phyloP scores from a whole-genome alignment of 2,888 invertebrate genomes.

The Eledona agricola region DNA sequence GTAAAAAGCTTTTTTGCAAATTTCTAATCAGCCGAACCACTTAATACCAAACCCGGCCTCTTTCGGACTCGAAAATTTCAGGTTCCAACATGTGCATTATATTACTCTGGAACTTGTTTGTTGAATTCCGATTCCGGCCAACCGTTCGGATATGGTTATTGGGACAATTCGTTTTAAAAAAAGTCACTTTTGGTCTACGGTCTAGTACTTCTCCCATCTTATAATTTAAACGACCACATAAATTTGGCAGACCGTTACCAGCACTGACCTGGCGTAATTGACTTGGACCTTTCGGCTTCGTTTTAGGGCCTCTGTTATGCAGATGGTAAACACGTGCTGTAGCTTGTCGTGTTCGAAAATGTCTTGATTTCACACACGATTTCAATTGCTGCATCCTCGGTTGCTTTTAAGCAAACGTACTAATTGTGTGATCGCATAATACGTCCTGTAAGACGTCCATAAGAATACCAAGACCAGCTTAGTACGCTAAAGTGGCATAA shows the following conservation, averaged over 20 bases:
- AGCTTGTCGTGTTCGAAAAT: too few relatives aligned
- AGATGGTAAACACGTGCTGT: too few relatives aligned
- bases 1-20: slow-evolving; percentile 7
- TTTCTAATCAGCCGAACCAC: background rate
- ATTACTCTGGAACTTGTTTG: slow-evolving; percentile 47
- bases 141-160: slow-evolving; percentile 44
- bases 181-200: too few relatives aligned
- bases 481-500: slow-evolving; percentile 30
- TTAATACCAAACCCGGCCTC: slow-evolving; percentile 4
- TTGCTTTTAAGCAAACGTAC: slow-evolving; percentile 19
- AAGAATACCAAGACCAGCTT: slow-evolving; percentile 25
- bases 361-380: too few relatives aligned
- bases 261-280: too few relatives aligned
- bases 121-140: slow-evolving; percentile 47
- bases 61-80: slow-evolving; percentile 18
- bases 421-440: slow-evolving; percentile 27
- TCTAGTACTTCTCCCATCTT: too few relatives aligned
- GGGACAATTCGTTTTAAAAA: slow-evolving; percentile 42
- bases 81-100: slow-evolving; percentile 43
- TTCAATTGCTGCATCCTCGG: too few relatives aligned
- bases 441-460: slow-evolving; percentile 9
- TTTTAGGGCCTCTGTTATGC: too few relatives aligned
- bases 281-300: too few relatives aligned
- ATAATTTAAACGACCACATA: too few relatives aligned
- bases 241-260: too few relatives aligned